Conservation (phyloP, 2,888 invertebrate species). For the Trileptium ribeirensis region DNA sequence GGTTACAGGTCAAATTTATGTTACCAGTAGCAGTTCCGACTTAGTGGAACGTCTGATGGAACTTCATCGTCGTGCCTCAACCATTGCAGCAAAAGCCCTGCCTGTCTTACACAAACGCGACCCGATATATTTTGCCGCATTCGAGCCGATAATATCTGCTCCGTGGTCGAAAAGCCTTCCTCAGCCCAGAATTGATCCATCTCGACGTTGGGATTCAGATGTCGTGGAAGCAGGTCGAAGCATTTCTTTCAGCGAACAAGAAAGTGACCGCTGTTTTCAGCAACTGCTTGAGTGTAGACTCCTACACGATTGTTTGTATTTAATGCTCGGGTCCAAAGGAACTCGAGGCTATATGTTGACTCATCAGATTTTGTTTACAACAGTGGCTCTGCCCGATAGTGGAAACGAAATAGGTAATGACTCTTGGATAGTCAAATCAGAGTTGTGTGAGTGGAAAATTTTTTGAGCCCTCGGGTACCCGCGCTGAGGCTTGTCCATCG, state of each 20-base stretch:
- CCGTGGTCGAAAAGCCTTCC: neutral
- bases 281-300: neutral
- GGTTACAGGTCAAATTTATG: too few species aligned
- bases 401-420: too few species aligned
- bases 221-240: neutral
- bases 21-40: too few species aligned
- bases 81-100: neutral
- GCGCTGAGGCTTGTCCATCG: too few species aligned
- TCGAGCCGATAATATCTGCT: neutral
- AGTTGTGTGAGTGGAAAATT: too few species aligned
- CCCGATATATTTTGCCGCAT: neutral
- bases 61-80: neutral
- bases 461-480: too few species aligned
- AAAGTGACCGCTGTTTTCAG: neutral
- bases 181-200: neutral
- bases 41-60: neutral
- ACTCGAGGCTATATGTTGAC: neutral
- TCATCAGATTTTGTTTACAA: neutral
- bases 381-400: neutral
- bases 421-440: too few species aligned
- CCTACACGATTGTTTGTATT: neutral
- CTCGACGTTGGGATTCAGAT: neutral
- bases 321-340: neutral
- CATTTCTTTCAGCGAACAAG: neutral
- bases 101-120: neutral